Evolutionary conservation across 1,140 invertebrate species (phyloP).

Genomic region (Neodiprion fabricii): DNA sequence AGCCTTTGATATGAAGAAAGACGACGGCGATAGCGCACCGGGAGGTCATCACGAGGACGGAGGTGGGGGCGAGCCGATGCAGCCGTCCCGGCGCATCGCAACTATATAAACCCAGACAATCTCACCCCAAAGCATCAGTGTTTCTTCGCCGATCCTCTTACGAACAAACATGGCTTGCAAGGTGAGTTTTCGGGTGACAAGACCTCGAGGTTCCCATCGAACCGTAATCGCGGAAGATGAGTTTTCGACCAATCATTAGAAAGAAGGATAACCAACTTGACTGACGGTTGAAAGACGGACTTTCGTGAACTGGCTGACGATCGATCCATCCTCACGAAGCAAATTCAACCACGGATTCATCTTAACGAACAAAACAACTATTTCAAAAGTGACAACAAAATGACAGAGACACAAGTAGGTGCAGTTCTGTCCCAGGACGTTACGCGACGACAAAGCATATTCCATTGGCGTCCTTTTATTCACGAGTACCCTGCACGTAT

Average conservation of each 20-base stretch:
- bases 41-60: conserved; percentile 7
- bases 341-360: too few relatives aligned
- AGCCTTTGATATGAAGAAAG: neutral
- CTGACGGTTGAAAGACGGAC: too few relatives aligned
- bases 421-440: neutral
- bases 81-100: conserved; percentile 34
- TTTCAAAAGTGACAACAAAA: too few relatives aligned
- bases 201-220: too few relatives aligned
- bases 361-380: too few relatives aligned
- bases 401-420: too few relatives aligned
- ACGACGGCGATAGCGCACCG: neutral
- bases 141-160: conserved; percentile 41
- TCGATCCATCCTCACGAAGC: too few relatives aligned
- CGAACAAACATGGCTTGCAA: conserved; percentile 54
- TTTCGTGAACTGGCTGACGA: too few relatives aligned
- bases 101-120: conserved; percentile 58
- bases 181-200: conserved; percentile 36
- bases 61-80: neutral
- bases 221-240: too few relatives aligned
- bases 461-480: neutral
- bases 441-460: neutral
- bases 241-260: too few relatives aligned
- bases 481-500: neutral
- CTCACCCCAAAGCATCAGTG: conserved; percentile 55
- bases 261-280: too few relatives aligned